Evolutionary conservation across 2,888 invertebrate species (phyloP).

Genomic region (Ormyrus rosae): DNA sequence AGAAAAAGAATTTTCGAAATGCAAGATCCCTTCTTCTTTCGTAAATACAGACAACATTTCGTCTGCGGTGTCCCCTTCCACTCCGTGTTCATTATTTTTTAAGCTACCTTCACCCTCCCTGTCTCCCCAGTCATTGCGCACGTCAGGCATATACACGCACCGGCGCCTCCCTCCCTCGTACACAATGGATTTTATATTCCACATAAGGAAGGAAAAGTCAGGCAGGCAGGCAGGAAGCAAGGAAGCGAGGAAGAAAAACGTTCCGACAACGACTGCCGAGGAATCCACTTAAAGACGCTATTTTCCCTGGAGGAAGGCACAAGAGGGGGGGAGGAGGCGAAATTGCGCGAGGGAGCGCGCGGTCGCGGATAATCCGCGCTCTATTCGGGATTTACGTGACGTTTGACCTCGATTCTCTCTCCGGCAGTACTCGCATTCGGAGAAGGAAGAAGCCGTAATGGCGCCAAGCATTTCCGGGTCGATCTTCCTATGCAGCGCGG

Average conservation of each 20-base stretch:
- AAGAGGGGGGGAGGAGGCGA: slow-evolving; percentile 1
- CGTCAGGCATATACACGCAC: not conserved
- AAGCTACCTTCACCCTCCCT: slow-evolving; percentile 31
- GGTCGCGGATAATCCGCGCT: slow-evolving; percentile 46
- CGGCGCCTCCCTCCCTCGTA: not conserved
- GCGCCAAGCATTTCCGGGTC: slow-evolving; percentile 33
- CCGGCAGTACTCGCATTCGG: not conserved
- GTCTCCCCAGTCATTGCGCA: slow-evolving; percentile 10
- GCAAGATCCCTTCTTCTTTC: not conserved
- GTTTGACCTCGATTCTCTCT: slow-evolving; percentile 53
- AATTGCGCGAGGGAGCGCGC: slow-evolving; percentile 27
- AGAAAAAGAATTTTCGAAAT: not conserved
- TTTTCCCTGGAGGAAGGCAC: slow-evolving; percentile 1
- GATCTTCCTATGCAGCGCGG: slow-evolving; percentile 14
- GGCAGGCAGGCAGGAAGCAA: slow-evolving; percentile 2
- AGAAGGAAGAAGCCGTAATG: slow-evolving; percentile 28
- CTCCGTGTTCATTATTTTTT: slow-evolving; percentile 48
- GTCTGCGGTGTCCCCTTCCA: no score
- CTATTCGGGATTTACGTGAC: slow-evolving; percentile 54
- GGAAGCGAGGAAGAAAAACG: slow-evolving; percentile 25
- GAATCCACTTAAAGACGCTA: slow-evolving; percentile 55
- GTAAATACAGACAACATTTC: not conserved
- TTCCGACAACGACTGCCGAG: slow-evolving; percentile 29
- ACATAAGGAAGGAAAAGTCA: not conserved
- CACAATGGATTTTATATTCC: slow-evolving; percentile 53